Evolutionary conservation across 2,797 vertebrate genomes (phyloP).

Genomic region (Denticeps clupeoides): DNA sequence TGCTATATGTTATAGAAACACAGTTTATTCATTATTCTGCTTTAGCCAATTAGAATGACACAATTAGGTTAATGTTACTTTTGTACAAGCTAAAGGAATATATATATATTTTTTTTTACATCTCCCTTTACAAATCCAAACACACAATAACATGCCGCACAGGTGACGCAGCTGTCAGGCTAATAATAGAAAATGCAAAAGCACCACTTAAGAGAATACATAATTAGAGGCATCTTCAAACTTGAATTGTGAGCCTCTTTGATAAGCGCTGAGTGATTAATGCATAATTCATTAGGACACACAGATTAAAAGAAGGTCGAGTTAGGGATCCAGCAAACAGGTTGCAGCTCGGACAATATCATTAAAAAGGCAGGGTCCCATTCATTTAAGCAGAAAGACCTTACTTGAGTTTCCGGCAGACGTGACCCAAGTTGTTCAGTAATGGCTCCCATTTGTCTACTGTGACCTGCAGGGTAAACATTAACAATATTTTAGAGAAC

Average conservation of each 20-base stretch:
- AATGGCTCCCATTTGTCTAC: conserved; percentile 98
- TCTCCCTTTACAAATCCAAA: too few species aligned
- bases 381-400: conserved; percentile 27
- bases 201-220: conserved; percentile 6
- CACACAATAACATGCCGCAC: neutral
- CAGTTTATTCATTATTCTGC: too few species aligned
- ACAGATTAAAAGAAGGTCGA: too few species aligned
- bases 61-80: too few species aligned
- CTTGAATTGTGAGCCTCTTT: conserved; percentile 15
- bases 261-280: conserved; percentile 24
- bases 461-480: conserved; percentile 56
- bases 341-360: too few species aligned
- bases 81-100: too few species aligned
- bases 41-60: too few species aligned
- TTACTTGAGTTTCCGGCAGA: conserved; percentile 97
- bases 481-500: too few species aligned
- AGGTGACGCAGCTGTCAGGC: too few species aligned
- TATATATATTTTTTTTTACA: too few species aligned
- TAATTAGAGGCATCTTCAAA: conserved; percentile 9
- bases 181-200: neutral
- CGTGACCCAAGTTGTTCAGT: conserved; percentile 92
- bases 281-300: conserved; percentile 43
- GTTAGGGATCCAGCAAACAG: too few species aligned
- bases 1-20: too few species aligned
- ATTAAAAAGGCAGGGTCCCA: neutral